phyloP scores from a whole-genome alignment of 2,888 invertebrate genomes.

The Crocallis elinguaria region DNA sequence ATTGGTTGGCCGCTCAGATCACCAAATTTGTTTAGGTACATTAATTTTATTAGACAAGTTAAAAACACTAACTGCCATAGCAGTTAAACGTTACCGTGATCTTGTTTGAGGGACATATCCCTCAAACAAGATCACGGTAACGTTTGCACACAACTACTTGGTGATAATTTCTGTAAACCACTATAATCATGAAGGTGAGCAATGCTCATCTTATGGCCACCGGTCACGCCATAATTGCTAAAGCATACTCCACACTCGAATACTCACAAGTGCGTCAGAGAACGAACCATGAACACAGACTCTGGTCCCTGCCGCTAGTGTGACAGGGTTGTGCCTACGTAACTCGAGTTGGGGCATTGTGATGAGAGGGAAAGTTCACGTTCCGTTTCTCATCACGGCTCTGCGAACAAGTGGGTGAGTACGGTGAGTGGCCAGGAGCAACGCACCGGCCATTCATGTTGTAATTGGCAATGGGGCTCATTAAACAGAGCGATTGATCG shows the following conservation, averaged over 20 bases:
- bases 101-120: no score
- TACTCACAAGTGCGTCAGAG: constrained; percentile 12
- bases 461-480: constrained; percentile 79
- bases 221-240: constrained; percentile 24
- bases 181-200: constrained; percentile 12
- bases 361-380: constrained; percentile 82
- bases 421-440: constrained; percentile 75
- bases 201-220: constrained; percentile 28
- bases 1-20: no score
- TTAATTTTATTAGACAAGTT: no score
- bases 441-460: constrained; percentile 79
- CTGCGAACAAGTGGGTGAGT: constrained; percentile 80
- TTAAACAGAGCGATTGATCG: constrained; percentile 70
- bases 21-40: no score
- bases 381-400: constrained; percentile 78
- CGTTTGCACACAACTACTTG: no score
- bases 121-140: no score
- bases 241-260: constrained; percentile 24
- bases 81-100: no score
- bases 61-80: no score
- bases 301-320: constrained; percentile 44
- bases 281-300: constrained; percentile 28
- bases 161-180: background rate
- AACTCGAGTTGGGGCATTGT: constrained; percentile 70
- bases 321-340: constrained; percentile 56